A percentile compares a stretch with the other conserved stretches of the same genome.
Evolutionary conservation across 2,888 invertebrate genomes (phyloP).

Genomic region (Caenorhabditis japonica): DNA sequence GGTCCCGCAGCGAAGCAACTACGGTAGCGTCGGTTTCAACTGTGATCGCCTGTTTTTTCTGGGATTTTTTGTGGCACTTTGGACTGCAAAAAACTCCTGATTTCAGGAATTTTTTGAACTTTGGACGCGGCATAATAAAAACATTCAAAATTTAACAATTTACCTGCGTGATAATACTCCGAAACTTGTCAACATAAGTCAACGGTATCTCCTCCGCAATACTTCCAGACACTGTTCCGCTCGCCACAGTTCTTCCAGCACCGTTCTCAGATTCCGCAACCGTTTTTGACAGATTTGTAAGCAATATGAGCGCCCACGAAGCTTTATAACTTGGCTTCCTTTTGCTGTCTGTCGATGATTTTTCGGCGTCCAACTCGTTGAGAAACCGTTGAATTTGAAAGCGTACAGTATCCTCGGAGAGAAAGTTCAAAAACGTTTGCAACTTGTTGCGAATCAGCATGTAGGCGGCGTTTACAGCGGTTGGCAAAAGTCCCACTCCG

Average conservation of each 20-base stretch:
- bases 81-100: no score
- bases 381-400: constrained; percentile 86
- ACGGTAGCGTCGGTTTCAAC: no score
- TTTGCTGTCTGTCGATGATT: background rate
- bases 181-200: constrained; percentile 92
- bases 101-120: no score
- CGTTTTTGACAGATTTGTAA: constrained; percentile 92
- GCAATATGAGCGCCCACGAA: constrained; percentile 86
- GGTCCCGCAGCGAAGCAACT: no score
- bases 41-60: no score
- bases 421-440: constrained; percentile 93
- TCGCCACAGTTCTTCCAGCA: background rate
- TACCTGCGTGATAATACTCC: constrained; percentile 93
- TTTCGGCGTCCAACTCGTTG: constrained; percentile 82
- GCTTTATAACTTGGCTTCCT: constrained; percentile 44
- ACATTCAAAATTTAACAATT: no score
- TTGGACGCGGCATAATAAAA: no score
- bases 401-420: constrained; percentile 97
- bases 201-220: constrained; percentile 87
- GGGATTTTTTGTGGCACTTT: no score
- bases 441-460: constrained; percentile 95
- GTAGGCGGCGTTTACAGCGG: constrained; percentile 79
- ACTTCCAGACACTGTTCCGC: constrained; percentile 79
- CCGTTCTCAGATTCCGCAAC: constrained; percentile 86
- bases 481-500: constrained; percentile 62